Evolutionary conservation across 2,888 invertebrate genomes (phyloP), one percentile per base, ranked within the genome.

Genomic region (Incurvaria masculella): DNA sequence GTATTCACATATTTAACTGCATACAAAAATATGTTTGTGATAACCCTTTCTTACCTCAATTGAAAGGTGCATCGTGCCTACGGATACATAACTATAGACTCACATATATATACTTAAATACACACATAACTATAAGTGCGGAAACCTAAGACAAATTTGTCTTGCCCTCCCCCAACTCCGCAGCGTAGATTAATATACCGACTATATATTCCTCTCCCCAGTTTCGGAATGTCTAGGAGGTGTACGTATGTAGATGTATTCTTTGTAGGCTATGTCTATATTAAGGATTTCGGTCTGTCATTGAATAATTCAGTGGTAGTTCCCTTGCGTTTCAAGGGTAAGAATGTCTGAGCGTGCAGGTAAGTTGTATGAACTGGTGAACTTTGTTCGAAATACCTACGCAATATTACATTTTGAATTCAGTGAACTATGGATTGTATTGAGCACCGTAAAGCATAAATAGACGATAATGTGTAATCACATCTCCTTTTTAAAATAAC

Each of bases 241-340:
- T 54, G 54, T 57, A 57, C 56, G 61, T 58, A 61, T 63, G 65
- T 64, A n/a, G n/a, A 62, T 60, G 64, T 63, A 59, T 65, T 33
- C 33, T 33, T 33, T 33, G 33, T 33, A 33, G 64, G 67, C 66
- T 69, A 65, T 72, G 69, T 71, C 69, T 76, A 74, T 76, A 74
- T 74, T 74, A 73, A 71, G 69, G 65, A 64, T 72, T 69, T 71
- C 69, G 69, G 70, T 73, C 67, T 73, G 72, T 70, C 70, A 72
- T 70, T 78, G 74, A 78, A 78, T 78, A 66, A 78, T 78, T 76
- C 73, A 76, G 69, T 67, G 73, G 72, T 70, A 68, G 69, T 71
- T 66, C 72, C 70, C 73, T 63, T 65, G 64, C 63, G 69, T 69
- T 75, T 78, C 76, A 76, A 75, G 78, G 75, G 75, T 76, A 76